Percentiles rank a stretch among this genome's conserved stretches.
These are phyloP conservation scores for Oscheius sp. DNA, from an alignment of 2,888 invertebrate genomes.

Conservation along the genomic window DNA sequence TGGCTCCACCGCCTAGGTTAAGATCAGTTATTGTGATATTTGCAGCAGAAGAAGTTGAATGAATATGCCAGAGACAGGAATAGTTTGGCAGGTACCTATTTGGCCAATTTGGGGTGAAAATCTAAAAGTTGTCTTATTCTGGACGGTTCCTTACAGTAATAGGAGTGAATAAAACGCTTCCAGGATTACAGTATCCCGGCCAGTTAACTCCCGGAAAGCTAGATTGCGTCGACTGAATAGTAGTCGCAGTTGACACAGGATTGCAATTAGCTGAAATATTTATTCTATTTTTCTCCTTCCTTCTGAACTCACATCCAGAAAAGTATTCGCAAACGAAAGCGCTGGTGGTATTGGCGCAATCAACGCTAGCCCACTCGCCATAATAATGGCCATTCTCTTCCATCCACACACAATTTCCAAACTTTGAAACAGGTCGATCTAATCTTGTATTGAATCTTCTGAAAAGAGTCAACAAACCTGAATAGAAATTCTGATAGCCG, in stretches of 20 bases:
- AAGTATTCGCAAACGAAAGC: conserved; percentile 8
- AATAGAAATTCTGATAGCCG: conserved; percentile 9
- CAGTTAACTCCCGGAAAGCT: neutral
- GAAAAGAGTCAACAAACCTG: neutral
- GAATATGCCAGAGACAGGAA: neutral
- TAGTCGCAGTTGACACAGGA: no score
- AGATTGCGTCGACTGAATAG: neutral
- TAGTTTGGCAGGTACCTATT: neutral
- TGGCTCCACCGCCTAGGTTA: neutral
- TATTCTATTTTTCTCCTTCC: no score
- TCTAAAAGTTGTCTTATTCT: neutral
- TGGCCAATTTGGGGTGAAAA: conserved; percentile 7
- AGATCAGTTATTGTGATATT: conserved; percentile 3
- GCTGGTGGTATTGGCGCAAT: conserved; percentile 10
- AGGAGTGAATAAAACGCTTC: neutral
- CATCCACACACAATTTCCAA: conserved; percentile 18
- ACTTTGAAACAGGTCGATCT: conserved; percentile 7
- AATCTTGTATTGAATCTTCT: neutral
- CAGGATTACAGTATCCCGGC: neutral
- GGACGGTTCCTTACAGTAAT: neutral
- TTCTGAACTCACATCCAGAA: neutral
- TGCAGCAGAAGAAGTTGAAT: neutral
- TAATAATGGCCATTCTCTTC: conserved; percentile 3
- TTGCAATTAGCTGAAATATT: no score
- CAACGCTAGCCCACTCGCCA: conserved; percentile 11